These are phyloP conservation scores for Muschampia plurimacula DNA, from an alignment of 2,888 invertebrate species.

Conservation along the genomic window DNA sequence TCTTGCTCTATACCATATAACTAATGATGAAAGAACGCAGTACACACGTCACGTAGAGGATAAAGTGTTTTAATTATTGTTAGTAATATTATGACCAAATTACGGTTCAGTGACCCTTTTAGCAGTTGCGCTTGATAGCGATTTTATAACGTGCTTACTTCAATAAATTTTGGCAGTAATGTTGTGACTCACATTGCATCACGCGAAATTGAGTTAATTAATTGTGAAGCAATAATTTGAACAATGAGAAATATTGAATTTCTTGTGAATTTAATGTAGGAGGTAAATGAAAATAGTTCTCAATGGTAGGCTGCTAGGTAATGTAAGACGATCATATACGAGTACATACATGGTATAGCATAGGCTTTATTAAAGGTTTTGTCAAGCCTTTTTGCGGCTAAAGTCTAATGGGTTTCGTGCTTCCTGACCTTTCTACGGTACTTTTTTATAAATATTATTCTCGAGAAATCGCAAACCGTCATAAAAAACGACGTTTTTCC, in stretches of 20 bases:
- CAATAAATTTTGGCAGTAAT: background rate
- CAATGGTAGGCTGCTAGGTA: too few species aligned
- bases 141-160: constrained; percentile 15
- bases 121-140: constrained; percentile 27
- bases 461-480: too few species aligned
- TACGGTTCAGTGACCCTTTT: constrained; percentile 48
- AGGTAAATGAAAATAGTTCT: too few species aligned
- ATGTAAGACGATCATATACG: too few species aligned
- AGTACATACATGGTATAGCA: too few species aligned
- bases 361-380: too few species aligned
- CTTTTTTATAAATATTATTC: too few species aligned
- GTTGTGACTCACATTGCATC: constrained; percentile 23
- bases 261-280: too few species aligned
- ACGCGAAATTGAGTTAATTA: background rate
- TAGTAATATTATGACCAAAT: constrained; percentile 29
- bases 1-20: background rate
- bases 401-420: background rate
- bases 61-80: constrained; percentile 45
- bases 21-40: background rate
- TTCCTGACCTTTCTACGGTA: too few species aligned
- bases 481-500: too few species aligned
- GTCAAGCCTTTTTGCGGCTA: too few species aligned
- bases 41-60: constrained; percentile 15
- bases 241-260: background rate
- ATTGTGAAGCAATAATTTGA: background rate